A percentile compares a stretch with the other conserved stretches of the same genome.
phyloP scores from a whole-genome alignment of 2,888 invertebrate genomes.

The Venustoraphidia nigricollis region DNA sequence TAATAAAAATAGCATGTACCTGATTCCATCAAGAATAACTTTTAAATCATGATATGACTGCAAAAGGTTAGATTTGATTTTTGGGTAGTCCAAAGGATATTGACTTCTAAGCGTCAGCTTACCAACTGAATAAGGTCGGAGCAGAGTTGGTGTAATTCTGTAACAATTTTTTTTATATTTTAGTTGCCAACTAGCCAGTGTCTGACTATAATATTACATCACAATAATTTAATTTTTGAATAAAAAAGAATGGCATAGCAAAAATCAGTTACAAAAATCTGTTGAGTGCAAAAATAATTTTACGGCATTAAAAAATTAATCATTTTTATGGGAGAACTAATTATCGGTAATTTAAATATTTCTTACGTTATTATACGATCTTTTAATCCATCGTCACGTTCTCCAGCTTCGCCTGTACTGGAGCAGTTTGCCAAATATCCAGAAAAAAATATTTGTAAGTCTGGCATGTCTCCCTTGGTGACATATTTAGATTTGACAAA shows the following conservation, averaged over 20 bases:
- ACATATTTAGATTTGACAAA: conserved; percentile 6
- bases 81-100: conserved; percentile 5
- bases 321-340: too few relatives aligned
- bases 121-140: conserved; percentile 9
- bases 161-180: not conserved
- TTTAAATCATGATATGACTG: conserved; percentile 3
- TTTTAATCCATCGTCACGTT: too few relatives aligned
- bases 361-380: too few relatives aligned
- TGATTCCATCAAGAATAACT: conserved; percentile 6
- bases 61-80: conserved; percentile 7
- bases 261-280: too few relatives aligned
- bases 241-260: too few relatives aligned
- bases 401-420: not conserved
- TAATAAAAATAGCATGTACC: not conserved
- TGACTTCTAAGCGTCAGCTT: conserved; percentile 5
- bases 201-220: too few relatives aligned
- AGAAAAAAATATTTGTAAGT: conserved; percentile 10
- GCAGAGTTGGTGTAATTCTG: conserved; percentile 9
- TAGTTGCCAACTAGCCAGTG: too few relatives aligned
- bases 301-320: too few relatives aligned
- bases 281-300: too few relatives aligned
- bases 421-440: conserved; percentile 10
- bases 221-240: too few relatives aligned
- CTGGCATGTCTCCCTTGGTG: conserved; percentile 3
- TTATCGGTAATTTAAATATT: too few relatives aligned